phyloP scores from a whole-genome alignment of 2,113 vertebrate genomes.

The Ifrita kowaldi region DNA sequence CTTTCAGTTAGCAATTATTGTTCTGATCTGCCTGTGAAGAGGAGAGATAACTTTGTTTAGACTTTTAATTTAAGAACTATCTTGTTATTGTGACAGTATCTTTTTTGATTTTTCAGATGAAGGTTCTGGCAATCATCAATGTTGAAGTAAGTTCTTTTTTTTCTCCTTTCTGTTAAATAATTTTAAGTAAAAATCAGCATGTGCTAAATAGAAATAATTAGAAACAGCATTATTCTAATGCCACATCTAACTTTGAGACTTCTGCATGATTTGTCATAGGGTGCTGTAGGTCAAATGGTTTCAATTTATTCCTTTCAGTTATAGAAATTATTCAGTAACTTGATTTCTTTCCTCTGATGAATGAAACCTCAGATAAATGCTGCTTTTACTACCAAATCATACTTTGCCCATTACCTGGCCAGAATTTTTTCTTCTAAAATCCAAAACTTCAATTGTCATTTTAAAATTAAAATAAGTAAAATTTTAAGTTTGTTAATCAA shows the following conservation, averaged over 20 bases:
- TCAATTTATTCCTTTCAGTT: background rate
- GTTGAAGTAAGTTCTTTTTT: slow-evolving; percentile 61
- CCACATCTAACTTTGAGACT: background rate
- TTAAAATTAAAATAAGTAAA: background rate
- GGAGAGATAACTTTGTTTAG: background rate
- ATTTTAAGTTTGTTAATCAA: background rate
- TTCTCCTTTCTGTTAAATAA: background rate
- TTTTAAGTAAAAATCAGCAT: background rate
- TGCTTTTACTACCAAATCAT: background rate
- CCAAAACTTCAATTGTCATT: background rate
- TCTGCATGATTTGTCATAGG: background rate
- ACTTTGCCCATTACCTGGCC: background rate
- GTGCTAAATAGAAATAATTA: background rate
- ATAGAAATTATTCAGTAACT: background rate
- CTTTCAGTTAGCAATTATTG: background rate
- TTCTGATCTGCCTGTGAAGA: background rate
- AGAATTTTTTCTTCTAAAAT: background rate
- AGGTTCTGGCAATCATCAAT: slow-evolving; percentile 39
- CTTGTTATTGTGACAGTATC: background rate
- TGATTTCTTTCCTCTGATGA: background rate
- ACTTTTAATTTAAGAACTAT: background rate
- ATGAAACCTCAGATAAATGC: background rate
- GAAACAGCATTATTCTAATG: background rate
- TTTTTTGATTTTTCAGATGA: slow-evolving; percentile 61
- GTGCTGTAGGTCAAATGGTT: background rate